phyloP scores from a whole-genome alignment of 2,113 vertebrate species.

The Lycaon pictus region DNA sequence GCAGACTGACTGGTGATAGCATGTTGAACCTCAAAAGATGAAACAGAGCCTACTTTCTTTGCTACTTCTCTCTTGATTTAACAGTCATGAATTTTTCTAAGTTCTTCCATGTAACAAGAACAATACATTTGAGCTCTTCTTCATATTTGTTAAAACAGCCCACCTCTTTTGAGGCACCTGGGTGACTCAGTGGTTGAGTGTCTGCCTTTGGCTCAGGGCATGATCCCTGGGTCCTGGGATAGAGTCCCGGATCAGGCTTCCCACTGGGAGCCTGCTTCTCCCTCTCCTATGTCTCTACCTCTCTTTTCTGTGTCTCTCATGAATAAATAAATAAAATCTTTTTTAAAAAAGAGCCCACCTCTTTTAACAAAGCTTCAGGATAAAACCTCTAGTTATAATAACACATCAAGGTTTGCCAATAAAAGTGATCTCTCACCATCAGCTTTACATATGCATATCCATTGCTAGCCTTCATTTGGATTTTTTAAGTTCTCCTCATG shows the following conservation, averaged over 20 bases:
- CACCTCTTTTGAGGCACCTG: neutral
- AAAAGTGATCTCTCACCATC: neutral
- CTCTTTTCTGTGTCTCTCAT: too few species aligned
- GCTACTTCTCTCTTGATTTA: neutral
- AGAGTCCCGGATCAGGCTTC: too few species aligned
- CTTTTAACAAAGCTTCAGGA: neutral
- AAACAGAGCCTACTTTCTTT: neutral
- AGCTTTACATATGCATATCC: neutral
- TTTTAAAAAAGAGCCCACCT: neutral
- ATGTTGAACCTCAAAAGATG: neutral
- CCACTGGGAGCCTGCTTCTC: too few species aligned
- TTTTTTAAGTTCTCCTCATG: neutral
- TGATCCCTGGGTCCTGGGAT: too few species aligned
- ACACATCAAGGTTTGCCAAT: neutral
- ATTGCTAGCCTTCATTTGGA: neutral
- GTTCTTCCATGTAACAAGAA: neutral
- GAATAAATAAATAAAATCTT: too few species aligned
- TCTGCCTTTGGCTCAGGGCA: too few species aligned
- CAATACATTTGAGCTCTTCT: neutral
- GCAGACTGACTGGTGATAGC: neutral
- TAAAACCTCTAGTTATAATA: slow-evolving; percentile 3
- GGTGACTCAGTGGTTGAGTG: too few species aligned
- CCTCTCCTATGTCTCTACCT: too few species aligned
- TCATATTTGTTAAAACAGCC: neutral
- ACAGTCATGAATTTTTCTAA: neutral